These are phyloP conservation scores for Sminthurides bifidus DNA, from an alignment of 1,140 invertebrate genomes.

Conservation along the genomic window DNA sequence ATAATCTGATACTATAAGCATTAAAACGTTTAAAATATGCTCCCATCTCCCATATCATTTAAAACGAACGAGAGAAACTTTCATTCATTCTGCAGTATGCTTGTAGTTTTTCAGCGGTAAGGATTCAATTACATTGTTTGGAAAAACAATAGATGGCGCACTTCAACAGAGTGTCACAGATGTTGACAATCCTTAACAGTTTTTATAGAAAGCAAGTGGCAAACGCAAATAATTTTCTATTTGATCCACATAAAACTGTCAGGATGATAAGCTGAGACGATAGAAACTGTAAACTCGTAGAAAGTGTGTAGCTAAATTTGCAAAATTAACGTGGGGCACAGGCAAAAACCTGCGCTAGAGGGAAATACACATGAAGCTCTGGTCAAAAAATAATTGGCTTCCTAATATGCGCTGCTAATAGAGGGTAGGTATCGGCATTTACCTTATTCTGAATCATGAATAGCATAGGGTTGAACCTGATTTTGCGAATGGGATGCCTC, in stretches of 20 bases:
- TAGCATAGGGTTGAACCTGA: slow-evolving; percentile 52
- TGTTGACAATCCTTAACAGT: too few species aligned
- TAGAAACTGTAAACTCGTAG: too few species aligned
- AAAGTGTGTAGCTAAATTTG: background rate
- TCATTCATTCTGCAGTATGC: slow-evolving; percentile 19
- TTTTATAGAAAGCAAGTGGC: too few species aligned
- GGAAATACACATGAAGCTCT: background rate
- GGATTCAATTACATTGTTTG: background rate
- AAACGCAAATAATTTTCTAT: too few species aligned
- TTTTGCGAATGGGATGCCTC: slow-evolving; percentile 64
- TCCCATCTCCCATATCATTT: too few species aligned
- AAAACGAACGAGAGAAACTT: background rate
- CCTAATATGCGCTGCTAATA: background rate
- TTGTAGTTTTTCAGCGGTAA: slow-evolving; percentile 6
- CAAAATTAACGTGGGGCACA: background rate
- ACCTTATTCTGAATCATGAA: slow-evolving; percentile 43
- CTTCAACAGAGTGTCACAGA: too few species aligned
- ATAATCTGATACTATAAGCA: background rate
- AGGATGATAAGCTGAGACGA: too few species aligned
- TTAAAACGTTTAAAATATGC: too few species aligned
- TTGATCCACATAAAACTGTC: too few species aligned
- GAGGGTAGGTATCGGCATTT: background rate
- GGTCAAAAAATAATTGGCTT: background rate
- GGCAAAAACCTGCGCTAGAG: background rate
- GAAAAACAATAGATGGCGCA: background rate